These are phyloP conservation scores for Hypocryptadius cinnamomeus DNA, from an alignment of 2,113 vertebrate genomes.

Conservation along the genomic window DNA sequence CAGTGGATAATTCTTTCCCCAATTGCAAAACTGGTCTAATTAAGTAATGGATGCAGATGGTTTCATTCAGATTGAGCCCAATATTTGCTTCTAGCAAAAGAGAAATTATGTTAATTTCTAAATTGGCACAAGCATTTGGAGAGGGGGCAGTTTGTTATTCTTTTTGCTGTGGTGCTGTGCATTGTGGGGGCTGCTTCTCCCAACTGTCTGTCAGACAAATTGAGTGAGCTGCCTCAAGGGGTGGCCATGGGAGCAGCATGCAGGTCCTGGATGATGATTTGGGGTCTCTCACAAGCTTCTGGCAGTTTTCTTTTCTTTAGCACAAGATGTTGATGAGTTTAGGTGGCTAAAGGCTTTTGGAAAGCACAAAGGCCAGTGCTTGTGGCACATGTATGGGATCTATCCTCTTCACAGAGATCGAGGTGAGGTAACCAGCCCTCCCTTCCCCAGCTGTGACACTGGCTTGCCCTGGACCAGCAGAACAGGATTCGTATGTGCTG, in stretches of 20 bases:
- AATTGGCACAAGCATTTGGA: not conserved
- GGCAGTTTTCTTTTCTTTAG: not conserved
- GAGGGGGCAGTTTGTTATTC: not conserved
- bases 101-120: not conserved
- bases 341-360: not conserved
- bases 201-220: not conserved
- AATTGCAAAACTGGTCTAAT: not conserved
- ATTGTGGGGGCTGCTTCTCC: not conserved
- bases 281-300: not conserved
- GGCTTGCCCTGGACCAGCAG: not conserved
- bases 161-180: not conserved
- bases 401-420: not conserved
- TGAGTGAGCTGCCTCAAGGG: not conserved
- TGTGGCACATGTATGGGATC: rapidly evolving
- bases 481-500: too few relatives aligned
- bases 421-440: not conserved
- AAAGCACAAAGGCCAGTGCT: not conserved
- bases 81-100: not conserved
- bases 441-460: rapidly evolving
- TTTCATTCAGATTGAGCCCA: not conserved
- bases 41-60: not conserved
- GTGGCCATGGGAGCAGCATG: rapidly evolving
- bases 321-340: not conserved
- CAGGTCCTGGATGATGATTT: not conserved
- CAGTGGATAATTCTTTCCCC: not conserved